These are phyloP conservation scores for Sminthurides aquaticus DNA, from an alignment of 2,888 invertebrate genomes.

Conservation along the genomic window DNA sequence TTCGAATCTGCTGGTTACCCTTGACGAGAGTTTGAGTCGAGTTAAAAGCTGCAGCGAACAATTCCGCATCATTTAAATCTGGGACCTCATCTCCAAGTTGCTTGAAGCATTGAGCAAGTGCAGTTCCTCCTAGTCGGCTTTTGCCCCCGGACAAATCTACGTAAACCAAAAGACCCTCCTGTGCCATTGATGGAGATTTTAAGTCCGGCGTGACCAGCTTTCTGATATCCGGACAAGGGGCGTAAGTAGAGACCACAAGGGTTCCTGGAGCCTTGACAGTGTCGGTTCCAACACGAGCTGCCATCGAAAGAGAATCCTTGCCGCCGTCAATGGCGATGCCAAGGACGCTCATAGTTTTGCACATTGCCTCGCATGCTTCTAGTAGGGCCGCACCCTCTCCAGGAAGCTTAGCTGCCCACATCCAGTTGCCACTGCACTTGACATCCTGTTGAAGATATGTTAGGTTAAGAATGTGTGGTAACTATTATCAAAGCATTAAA, in stretches of 20 bases:
- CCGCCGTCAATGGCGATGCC: conserved; percentile 92
- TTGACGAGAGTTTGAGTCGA: conserved; percentile 75
- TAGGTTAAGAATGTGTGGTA: neutral
- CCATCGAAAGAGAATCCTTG: conserved; percentile 96
- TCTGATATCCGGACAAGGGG: conserved; percentile 83
- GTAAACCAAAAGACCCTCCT: conserved; percentile 62
- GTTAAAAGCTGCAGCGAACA: conserved; percentile 68
- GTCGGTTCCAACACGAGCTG: conserved; percentile 68
- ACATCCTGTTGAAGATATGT: conserved; percentile 61
- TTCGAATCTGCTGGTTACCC: conserved; percentile 53
- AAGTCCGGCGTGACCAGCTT: conserved; percentile 83
- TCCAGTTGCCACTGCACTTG: conserved; percentile 99
- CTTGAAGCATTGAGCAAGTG: conserved; percentile 80
- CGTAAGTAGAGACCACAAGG: conserved; percentile 90
- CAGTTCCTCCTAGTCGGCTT: conserved; percentile 80
- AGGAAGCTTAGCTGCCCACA: conserved; percentile 96
- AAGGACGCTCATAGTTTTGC: conserved; percentile 68
- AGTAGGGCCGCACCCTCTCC: conserved; percentile 84
- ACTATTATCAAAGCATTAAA: neutral
- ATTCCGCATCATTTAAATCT: conserved; percentile 64
- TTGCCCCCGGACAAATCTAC: conserved; percentile 68
- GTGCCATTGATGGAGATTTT: conserved; percentile 58
- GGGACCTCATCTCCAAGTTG: conserved; percentile 75
- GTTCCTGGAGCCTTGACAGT: conserved; percentile 55
- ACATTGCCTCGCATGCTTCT: conserved; percentile 82